phyloP scores from a whole-genome alignment of 2,797 vertebrate species.

The Thamnophis elegans region DNA sequence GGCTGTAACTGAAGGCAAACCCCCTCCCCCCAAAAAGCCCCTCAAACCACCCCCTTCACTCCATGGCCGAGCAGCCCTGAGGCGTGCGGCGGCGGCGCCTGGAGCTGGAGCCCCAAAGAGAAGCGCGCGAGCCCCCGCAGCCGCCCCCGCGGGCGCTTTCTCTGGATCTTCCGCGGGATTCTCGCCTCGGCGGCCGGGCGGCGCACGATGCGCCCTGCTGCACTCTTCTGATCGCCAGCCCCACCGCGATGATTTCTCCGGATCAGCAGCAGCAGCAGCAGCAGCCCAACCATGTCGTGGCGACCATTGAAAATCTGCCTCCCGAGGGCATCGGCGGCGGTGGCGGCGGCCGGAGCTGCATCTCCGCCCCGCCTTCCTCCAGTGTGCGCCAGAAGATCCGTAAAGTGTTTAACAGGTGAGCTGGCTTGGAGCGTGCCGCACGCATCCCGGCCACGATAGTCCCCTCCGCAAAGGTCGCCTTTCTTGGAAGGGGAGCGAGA shows the following conservation, averaged over 20 bases:
- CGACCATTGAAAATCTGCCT: constrained; percentile 86
- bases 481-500: not conserved
- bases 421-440: constrained; percentile 12
- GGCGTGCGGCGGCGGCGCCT: not conserved
- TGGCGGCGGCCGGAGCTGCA: constrained; percentile 64
- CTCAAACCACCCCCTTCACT: constrained; percentile 25
- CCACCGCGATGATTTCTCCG: constrained; percentile 81
- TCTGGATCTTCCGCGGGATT: constrained; percentile 51
- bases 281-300: constrained; percentile 83
- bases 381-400: constrained; percentile 81
- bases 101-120: constrained; percentile 43
- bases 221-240: constrained; percentile 69
- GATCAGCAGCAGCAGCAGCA: constrained; percentile 69
- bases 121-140: constrained; percentile 48
- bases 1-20: constrained; percentile 24
- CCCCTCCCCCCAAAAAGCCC: constrained; percentile 25
- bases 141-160: constrained; percentile 49
- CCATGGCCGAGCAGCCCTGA: constrained; percentile 55
- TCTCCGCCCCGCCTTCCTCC: constrained; percentile 72
- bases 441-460: not conserved
- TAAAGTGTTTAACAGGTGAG: constrained; percentile 89
- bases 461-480: not conserved
- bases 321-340: constrained; percentile 69
- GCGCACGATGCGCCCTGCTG: constrained; percentile 76
- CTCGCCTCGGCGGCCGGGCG: constrained; percentile 48